Evolutionary conservation across 2,113 vertebrate species (phyloP), one percentile per base, ranked within the genome.

Genomic region (Struthio camelus): DNA sequence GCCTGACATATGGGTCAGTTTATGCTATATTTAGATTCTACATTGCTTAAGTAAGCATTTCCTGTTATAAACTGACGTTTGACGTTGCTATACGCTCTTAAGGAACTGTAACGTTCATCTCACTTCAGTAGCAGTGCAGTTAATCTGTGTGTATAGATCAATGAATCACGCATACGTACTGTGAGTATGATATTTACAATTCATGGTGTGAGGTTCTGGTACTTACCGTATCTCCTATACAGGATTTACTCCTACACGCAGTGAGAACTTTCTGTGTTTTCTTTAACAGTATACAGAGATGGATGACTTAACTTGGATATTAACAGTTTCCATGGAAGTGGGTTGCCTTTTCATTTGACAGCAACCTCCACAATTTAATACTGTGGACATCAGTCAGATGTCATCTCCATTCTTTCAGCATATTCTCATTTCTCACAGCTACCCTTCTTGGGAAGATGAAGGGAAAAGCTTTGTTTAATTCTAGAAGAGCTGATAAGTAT

Each of bases 281-380:
- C 70, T 85, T 78, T 67, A 78, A 38, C 56, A 0, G 0, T 56
- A 85, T 70, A 87, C 93, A 50, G 70, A 92, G 78, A 58, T 62
- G 48, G 77, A 93, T 44, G 27, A 76, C 62, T 94, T 91, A 67
- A 40, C 64, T 81, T 95, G n/a, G 75, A 82, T 88, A 86, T 90
- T 95, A 95, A 89, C 66, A 82, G 14, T 80, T 91, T 89, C 11
- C 32, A 2, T 91, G 82, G 77, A 95, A 91, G 81, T 62, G 36
- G 22, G 44, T 87, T 87, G 75, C 76, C 56, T 90, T 96, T 94
- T 87, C 80, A 73, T 72, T 94, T 0, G 23, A 85, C 75, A 89
- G 53, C 65, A 89, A 82, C 75, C 50, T 85, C 38, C 71, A 85
- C 83, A 84, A 70, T 94, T 77, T 82, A 86, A 50, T 89, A 58